Percentiles rank a stretch among this genome's conserved stretches.
phyloP scores from a whole-genome alignment of 2,113 vertebrate genomes.

The Catharus fuscescens region DNA sequence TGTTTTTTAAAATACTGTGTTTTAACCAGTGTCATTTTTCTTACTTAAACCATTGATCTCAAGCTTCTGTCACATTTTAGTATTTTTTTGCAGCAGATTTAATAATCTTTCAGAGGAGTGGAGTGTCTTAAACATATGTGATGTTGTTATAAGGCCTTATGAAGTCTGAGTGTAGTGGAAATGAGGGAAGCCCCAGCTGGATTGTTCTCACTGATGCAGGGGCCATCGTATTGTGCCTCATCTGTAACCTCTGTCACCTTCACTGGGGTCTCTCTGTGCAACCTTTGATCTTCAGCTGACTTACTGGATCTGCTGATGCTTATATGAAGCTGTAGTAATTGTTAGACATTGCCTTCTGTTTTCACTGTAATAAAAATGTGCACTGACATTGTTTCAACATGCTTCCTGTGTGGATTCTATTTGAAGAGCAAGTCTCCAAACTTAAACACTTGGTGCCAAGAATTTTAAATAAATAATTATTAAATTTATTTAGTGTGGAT shows the following conservation, averaged over 20 bases:
- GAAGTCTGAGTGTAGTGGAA: background rate
- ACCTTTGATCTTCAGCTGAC: background rate
- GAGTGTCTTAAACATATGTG: background rate
- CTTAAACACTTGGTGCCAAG: background rate
- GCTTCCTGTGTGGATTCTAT: background rate
- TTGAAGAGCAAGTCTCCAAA: background rate
- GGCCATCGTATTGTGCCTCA: fast-evolving
- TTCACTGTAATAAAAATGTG: background rate
- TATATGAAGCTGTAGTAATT: background rate
- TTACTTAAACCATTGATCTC: background rate
- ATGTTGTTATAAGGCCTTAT: background rate
- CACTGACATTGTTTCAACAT: background rate
- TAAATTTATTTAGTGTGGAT: background rate
- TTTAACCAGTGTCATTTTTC: background rate
- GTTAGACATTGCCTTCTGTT: background rate
- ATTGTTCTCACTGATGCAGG: fast-evolving
- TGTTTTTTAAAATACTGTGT: background rate
- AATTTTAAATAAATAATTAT: background rate
- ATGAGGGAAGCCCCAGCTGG: background rate
- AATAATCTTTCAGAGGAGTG: background rate
- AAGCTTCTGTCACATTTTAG: background rate
- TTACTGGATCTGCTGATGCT: background rate
- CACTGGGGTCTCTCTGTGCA: background rate
- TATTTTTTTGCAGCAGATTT: background rate
- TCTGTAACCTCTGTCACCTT: background rate